These are phyloP conservation scores for Physocephala rufipes DNA, from an alignment of 2,888 invertebrate species.

Conservation along the genomic window DNA sequence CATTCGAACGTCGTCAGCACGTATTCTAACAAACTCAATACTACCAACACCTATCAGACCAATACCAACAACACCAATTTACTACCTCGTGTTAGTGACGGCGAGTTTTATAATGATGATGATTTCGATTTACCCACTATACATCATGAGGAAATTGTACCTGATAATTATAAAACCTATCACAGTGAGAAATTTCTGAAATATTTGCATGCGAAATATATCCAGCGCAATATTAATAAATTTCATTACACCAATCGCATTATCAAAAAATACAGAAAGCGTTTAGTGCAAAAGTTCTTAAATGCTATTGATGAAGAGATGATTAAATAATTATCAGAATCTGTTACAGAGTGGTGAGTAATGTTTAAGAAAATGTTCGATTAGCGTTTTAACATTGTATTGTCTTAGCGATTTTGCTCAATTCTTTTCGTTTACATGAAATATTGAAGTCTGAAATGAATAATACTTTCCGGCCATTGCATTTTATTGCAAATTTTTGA, in stretches of 20 bases:
- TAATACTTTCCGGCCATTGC: too few relatives aligned
- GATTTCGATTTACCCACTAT: constrained; percentile 55
- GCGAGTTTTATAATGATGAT: constrained; percentile 27
- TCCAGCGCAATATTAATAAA: constrained; percentile 59
- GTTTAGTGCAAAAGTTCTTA: constrained; percentile 46
- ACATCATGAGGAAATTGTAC: constrained; percentile 63
- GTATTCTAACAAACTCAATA: not conserved
- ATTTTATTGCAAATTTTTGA: too few relatives aligned
- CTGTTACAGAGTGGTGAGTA: constrained; percentile 19
- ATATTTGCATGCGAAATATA: constrained; percentile 63
- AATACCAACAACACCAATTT: constrained; percentile 25
- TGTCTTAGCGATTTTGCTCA: too few relatives aligned
- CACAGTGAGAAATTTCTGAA: constrained; percentile 60
- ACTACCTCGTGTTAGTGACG: not conserved
- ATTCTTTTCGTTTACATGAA: too few relatives aligned
- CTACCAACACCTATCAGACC: constrained; percentile 1
- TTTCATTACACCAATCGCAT: constrained; percentile 61
- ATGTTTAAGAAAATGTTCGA: constrained; percentile 13
- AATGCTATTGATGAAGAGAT: constrained; percentile 23
- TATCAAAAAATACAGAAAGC: constrained; percentile 60
- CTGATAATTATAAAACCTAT: constrained; percentile 56
- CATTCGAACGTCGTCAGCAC: not conserved
- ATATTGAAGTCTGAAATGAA: too few relatives aligned
- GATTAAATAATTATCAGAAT: not conserved
- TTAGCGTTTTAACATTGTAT: not conserved